Base-by-base conservation (phyloP, 2,797 vertebrate genomes). In the Phalanger gymnotis region DNA sequence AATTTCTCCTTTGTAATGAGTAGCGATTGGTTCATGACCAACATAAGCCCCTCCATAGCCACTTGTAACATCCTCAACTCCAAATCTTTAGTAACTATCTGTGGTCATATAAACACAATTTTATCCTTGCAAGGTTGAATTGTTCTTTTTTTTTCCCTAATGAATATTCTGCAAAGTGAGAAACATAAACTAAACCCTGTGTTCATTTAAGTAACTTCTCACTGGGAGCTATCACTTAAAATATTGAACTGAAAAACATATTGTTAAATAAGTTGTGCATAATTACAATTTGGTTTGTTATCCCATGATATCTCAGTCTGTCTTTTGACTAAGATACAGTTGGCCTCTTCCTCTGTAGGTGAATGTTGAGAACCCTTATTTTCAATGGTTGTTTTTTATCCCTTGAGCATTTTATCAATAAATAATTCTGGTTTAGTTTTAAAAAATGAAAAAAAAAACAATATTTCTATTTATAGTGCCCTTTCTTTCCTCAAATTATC, bases 51-150 rank as follows among this genome's bases (percentile, higher is more conserved):
- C 25, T 47, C 40, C 73, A 87, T 4, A 51, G 22, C 73, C 22
- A 51, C 9, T 27, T 87, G 73, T 87, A 25, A 47, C 25, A 87
- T 27, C 40, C 7, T 47, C 52, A 94, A 97, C 34, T 81, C 96
- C 94, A 97, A 94, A 96, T 93, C 92, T 94, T 97, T 66, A 89
- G 94, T 97, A 97, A 98, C 93, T 98, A 97, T 97, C 95, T 95
- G 51, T 73, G 92, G 91, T 92, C 96, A 97, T 98, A 95, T 96
- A 97, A 73, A n/a, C 34, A 22, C 61, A 40, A 87, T 96, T 55
- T 31, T 89, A 91, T 11, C 22, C 14, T 95, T 93, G 28, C n/a
- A 93, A 54, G 96, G 93, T 34, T 95, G 66, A 93, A 58, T 94
- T 96, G 93, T 87, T 47, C n/a, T n/a, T n/a, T 10, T 87, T 47